phyloP scores from a whole-genome alignment of 2,888 invertebrate genomes.

The Hipparchia sbordonii region DNA sequence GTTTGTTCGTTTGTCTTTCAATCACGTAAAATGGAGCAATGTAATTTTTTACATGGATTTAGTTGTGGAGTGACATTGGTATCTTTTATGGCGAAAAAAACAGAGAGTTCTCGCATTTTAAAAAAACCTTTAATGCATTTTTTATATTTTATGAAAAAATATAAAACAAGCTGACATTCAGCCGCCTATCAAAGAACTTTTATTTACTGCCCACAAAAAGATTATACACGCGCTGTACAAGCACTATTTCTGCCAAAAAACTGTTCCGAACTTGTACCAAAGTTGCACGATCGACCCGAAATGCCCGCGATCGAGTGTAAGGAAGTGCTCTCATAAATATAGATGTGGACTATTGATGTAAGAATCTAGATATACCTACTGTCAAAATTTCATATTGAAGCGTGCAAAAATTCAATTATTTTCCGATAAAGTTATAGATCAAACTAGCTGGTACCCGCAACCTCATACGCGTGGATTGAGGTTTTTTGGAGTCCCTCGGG shows the following conservation, averaged over 20 bases:
- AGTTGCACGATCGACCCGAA: slow-evolving; percentile 37
- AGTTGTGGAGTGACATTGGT: no score
- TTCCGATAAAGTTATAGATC: no score
- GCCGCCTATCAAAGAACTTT: slow-evolving; percentile 16
- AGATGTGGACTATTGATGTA: slow-evolving; percentile 46
- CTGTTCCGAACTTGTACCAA: slow-evolving; percentile 32
- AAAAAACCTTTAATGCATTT: not conserved
- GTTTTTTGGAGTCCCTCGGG: no score
- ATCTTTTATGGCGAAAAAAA: no score
- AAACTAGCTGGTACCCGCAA: no score
- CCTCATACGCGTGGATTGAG: no score
- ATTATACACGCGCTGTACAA: slow-evolving; percentile 32
- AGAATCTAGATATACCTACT: not conserved
- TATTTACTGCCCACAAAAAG: slow-evolving; percentile 20
- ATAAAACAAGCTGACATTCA: not conserved
- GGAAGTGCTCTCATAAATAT: slow-evolving; percentile 69
- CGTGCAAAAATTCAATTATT: no score
- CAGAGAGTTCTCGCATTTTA: no score
- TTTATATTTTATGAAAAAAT: not conserved
- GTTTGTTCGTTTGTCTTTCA: no score
- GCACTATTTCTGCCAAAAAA: slow-evolving; percentile 40
- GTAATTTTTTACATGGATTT: no score
- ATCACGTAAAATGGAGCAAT: no score
- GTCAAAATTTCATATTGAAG: not conserved
- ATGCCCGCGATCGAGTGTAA: slow-evolving; percentile 57